These are phyloP conservation scores for Drosophila erecta DNA, from an alignment of 1,140 invertebrate genomes.

Conservation along the genomic window DNA sequence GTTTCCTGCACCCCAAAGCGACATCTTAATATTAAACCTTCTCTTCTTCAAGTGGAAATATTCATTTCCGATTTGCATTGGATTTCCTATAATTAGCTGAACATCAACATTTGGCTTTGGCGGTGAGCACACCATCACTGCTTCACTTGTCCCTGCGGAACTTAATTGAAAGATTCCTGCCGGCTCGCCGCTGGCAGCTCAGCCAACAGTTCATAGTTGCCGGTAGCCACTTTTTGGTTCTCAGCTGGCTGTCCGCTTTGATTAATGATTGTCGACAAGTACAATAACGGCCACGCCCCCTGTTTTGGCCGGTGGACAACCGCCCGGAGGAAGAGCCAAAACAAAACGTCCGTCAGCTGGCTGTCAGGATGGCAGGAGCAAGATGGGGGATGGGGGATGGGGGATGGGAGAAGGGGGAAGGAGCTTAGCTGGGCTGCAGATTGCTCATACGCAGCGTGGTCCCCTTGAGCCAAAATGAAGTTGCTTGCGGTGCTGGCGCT, in stretches of 20 bases:
- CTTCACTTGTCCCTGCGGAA: constrained; percentile 19
- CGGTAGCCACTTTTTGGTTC: constrained; percentile 1
- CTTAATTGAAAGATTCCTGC: constrained; percentile 44
- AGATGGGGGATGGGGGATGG: too few relatives aligned
- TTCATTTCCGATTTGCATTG: not conserved
- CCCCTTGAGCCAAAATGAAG: constrained; percentile 60
- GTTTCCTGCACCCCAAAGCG: too few relatives aligned
- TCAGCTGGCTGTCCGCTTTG: constrained; percentile 40
- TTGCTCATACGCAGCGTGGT: constrained; percentile 69
- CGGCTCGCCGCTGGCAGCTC: not conserved
- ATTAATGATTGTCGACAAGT: constrained; percentile 59
- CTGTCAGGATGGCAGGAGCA: not conserved
- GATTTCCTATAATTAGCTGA: too few relatives aligned
- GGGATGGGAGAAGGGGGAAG: not conserved
- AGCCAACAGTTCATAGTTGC: not conserved
- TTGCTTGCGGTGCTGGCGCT: constrained; percentile 61
- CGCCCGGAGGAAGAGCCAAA: constrained; percentile 3
- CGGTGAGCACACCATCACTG: constrained; percentile 2
- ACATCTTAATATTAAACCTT: too few relatives aligned
- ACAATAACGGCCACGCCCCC: constrained; percentile 17
- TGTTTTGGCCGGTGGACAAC: not conserved
- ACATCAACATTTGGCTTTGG: constrained; percentile 5
- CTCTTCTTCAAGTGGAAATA: not conserved
- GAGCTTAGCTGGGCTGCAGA: constrained; percentile 36
- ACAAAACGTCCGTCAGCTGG: constrained; percentile 45